Conservation (phyloP, 2,797 vertebrate species). For the Clarias pachynema region DNA sequence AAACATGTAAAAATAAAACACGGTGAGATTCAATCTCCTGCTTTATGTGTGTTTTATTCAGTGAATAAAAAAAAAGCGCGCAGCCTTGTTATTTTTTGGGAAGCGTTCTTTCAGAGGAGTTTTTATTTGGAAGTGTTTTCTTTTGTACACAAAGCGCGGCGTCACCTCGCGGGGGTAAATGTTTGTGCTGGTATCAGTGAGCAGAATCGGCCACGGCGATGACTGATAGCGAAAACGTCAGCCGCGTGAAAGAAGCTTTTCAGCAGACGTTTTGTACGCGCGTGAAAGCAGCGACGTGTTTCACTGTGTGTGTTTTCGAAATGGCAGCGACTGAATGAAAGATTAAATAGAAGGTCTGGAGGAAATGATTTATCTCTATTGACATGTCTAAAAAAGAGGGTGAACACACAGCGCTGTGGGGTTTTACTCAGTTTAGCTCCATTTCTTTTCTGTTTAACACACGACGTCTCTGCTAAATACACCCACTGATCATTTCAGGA, state of each 20-base stretch:
- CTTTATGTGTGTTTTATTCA: conserved; percentile 45
- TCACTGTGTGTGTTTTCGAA: conserved; percentile 36
- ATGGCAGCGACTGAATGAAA: conserved; percentile 26
- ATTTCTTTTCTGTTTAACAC: not conserved
- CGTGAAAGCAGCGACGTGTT: conserved; percentile 23
- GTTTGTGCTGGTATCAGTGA: conserved; percentile 48
- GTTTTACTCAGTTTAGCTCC: not conserved
- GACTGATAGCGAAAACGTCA: conserved; percentile 40
- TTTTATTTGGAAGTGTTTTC: conserved; percentile 36
- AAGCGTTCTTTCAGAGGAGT: conserved; percentile 3
- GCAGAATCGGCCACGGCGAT: conserved; percentile 38
- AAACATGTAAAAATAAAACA: conserved; percentile 47
- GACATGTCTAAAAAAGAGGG: conserved; percentile 22
- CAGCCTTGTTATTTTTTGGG: conserved; percentile 29
- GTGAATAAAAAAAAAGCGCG: conserved; percentile 24
- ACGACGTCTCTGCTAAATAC: not conserved
- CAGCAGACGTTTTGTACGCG: conserved; percentile 34
- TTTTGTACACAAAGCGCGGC: conserved; percentile 26
- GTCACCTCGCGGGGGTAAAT: conserved; percentile 37
- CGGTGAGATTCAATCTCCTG: conserved; percentile 50
- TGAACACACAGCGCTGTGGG: not conserved
- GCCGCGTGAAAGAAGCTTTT: conserved; percentile 36
- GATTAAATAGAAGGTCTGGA: conserved; percentile 31
- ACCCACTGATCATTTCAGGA: not conserved
- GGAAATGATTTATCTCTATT: conserved; percentile 48